A percentile compares a stretch with the other conserved stretches of the same genome.
phyloP scores from a whole-genome alignment of 1,140 invertebrate genomes.

The Leptinotarsa lineolata region DNA sequence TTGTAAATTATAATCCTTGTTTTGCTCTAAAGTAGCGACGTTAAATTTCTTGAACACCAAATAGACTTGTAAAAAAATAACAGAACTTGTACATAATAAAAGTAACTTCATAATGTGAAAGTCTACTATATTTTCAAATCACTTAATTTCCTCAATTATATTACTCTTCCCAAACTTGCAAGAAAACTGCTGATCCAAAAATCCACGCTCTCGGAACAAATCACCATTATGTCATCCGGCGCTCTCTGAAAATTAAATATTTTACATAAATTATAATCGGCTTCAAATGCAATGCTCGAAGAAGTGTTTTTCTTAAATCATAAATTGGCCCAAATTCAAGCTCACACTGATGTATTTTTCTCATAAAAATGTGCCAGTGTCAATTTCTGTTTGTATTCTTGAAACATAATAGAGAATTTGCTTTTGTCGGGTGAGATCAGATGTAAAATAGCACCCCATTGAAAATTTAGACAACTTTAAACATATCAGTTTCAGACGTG shows the following conservation, averaged over 20 bases:
- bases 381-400: slow-evolving; percentile 48
- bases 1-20: no score
- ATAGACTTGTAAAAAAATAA: no score
- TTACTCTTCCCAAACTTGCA: no score
- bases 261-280: no score
- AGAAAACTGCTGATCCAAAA: not conserved
- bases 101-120: no score
- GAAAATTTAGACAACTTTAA: slow-evolving; percentile 46
- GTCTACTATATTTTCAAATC: no score
- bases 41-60: no score
- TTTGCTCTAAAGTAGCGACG: no score
- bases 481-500: slow-evolving; percentile 48
- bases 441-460: slow-evolving; percentile 40
- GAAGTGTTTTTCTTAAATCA: not conserved
- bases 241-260: slow-evolving; percentile 44
- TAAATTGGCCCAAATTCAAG: slow-evolving; percentile 21
- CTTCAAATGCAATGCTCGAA: no score
- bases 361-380: slow-evolving; percentile 36
- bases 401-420: slow-evolving; percentile 33
- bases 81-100: no score
- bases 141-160: no score
- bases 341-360: not conserved
- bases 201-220: not conserved
- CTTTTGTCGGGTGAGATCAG: slow-evolving; percentile 46
- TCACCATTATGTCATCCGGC: slow-evolving; percentile 46